phyloP scores from a whole-genome alignment of 1,140 invertebrate species.

The Pseudomyrmex flavicornis region DNA sequence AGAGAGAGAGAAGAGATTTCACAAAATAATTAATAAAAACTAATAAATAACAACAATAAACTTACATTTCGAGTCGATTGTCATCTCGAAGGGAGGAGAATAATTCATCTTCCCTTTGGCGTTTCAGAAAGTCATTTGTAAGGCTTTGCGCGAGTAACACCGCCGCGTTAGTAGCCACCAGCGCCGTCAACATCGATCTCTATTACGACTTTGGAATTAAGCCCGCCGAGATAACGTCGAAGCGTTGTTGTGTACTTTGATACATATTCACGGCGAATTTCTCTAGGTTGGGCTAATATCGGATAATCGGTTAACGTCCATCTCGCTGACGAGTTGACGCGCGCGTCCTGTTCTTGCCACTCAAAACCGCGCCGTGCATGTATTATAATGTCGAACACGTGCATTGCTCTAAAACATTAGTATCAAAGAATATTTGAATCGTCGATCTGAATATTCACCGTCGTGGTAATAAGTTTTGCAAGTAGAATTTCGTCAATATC shows the following conservation, averaged over 20 bases:
- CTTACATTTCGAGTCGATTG: not conserved
- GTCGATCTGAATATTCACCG: not conserved
- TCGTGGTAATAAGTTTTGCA: too few species aligned
- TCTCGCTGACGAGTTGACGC: constrained; percentile 38
- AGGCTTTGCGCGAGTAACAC: constrained; percentile 31
- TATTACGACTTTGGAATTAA: constrained; percentile 37
- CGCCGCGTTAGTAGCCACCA: not conserved
- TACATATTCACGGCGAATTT: not conserved
- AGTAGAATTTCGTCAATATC: too few species aligned
- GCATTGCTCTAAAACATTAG: not conserved
- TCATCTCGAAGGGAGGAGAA: constrained; percentile 2
- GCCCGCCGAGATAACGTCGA: not conserved
- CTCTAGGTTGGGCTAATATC: constrained; percentile 32
- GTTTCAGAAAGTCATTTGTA: constrained; percentile 40
- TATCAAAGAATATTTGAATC: constrained; percentile 44
- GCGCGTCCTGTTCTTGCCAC: constrained; percentile 25
- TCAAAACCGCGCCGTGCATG: not conserved
- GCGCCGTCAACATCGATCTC: constrained; percentile 28
- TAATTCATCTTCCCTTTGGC: not conserved
- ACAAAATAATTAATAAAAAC: too few species aligned
- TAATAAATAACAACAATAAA: not conserved
- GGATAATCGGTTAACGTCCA: constrained; percentile 44
- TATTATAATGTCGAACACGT: not conserved
- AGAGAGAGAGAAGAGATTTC: too few species aligned
- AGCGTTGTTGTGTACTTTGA: not conserved